Percentiles rank a stretch among this genome's conserved stretches.
Evolutionary conservation across 1,140 invertebrate genomes (phyloP).

Genomic region (Tenebrio molitor): DNA sequence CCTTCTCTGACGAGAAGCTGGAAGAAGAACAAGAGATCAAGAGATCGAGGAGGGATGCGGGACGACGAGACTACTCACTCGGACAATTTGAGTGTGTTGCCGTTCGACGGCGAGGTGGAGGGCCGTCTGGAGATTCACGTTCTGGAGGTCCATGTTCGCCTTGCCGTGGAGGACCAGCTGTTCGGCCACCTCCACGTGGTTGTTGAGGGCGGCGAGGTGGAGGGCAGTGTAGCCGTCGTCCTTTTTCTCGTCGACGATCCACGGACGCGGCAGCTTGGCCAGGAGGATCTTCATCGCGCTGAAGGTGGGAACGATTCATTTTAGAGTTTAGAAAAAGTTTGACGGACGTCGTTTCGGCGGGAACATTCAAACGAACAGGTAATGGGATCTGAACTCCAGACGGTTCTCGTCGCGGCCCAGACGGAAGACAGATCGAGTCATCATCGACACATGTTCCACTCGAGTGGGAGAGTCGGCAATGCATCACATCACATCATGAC

Average conservation of each 20-base stretch:
- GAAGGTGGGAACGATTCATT: constrained; percentile 65
- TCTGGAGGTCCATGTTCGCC: constrained; percentile 93
- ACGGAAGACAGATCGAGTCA: constrained; percentile 50
- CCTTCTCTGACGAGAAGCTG: constrained; percentile 91
- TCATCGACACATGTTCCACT: constrained; percentile 53
- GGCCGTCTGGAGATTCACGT: constrained; percentile 96
- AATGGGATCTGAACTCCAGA: constrained; percentile 8
- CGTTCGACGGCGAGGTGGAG: constrained; percentile 95
- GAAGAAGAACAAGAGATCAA: too few species aligned
- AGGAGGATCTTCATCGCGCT: constrained; percentile 96
- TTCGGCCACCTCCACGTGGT: constrained; percentile 97
- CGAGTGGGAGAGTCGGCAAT: constrained; percentile 54
- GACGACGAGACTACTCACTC: too few species aligned
- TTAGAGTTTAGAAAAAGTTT: too few species aligned
- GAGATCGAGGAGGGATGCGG: too few species aligned
- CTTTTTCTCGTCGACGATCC: constrained; percentile 99
- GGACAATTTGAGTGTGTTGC: constrained; percentile 95
- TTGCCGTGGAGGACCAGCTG: constrained; percentile 88
- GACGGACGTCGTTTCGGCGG: too few species aligned
- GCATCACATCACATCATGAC: constrained; percentile 53
- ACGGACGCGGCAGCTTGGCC: constrained; percentile 90
- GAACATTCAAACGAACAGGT: constrained; percentile 10
- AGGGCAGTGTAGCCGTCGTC: constrained; percentile 98
- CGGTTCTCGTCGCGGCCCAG: constrained; percentile 1
- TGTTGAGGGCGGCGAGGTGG: constrained; percentile 95